Conservation (phyloP, 2,797 vertebrate genomes). For the Ctenochaetus hawaiiensis region DNA sequence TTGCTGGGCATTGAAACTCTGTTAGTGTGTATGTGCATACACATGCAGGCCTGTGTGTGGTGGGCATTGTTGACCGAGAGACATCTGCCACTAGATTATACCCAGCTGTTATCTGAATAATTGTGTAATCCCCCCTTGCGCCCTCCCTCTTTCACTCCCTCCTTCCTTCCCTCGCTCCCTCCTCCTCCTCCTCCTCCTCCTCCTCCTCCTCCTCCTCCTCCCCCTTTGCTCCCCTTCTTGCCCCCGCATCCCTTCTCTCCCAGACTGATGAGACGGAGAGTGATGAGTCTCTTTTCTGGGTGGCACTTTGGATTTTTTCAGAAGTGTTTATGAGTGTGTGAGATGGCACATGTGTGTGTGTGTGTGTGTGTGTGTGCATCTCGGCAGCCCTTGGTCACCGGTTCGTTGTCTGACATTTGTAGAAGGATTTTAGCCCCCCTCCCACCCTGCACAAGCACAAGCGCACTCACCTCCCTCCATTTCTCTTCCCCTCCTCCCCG, state of each 20-base stretch:
- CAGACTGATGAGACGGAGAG: constrained; percentile 63
- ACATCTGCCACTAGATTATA: constrained; percentile 91
- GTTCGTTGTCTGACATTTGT: constrained; percentile 84
- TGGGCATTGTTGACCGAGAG: constrained; percentile 88
- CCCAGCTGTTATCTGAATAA: constrained; percentile 91
- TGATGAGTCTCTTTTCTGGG: constrained; percentile 63
- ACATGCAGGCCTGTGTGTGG: constrained; percentile 70
- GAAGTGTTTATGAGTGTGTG: constrained; percentile 65
- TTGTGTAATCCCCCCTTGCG: constrained; percentile 82
- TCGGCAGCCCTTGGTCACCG: constrained; percentile 67
- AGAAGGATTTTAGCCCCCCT: constrained; percentile 76
- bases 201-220: constrained; percentile 22
- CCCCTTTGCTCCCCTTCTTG: constrained; percentile 55
- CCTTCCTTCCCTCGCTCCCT: constrained; percentile 35
- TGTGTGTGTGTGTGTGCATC: constrained; percentile 31
- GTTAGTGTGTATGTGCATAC: constrained; percentile 50
- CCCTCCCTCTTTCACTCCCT: constrained; percentile 31
- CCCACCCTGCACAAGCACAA: background rate
- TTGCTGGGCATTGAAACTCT: constrained; percentile 57
- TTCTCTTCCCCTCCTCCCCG: constrained; percentile 43
- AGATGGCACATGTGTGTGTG: constrained; percentile 35
- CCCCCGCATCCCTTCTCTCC: constrained; percentile 62
- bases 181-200: constrained; percentile 31
- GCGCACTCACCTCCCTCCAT: constrained; percentile 28
- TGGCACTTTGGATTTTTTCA: constrained; percentile 47